A percentile compares a stretch with the other conserved stretches of the same genome.
phyloP scores from a whole-genome alignment of 2,113 vertebrate genomes.

The Ammodytes dubius region DNA sequence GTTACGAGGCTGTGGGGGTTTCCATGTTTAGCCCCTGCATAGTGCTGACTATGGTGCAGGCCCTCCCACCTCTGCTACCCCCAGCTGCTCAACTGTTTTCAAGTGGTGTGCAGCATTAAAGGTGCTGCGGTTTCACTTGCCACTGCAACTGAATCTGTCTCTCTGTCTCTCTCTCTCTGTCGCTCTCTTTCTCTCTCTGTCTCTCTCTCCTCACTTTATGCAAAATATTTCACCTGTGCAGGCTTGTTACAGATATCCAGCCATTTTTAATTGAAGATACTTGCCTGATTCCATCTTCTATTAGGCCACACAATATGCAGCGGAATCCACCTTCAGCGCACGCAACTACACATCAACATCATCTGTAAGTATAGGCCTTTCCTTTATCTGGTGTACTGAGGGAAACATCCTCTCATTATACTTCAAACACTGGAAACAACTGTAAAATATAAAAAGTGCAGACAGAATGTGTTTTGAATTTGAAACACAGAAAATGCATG shows the following conservation, averaged over 20 bases:
- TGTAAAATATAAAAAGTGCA: background rate
- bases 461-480: background rate
- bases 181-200: too few species aligned
- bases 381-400: background rate
- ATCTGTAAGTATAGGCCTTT: conserved; percentile 37
- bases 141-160: background rate
- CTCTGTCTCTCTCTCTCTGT: too few species aligned
- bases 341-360: conserved; percentile 26
- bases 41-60: conserved; percentile 45
- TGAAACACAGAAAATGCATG: background rate
- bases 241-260: background rate
- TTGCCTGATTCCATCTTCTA: conserved; percentile 19
- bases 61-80: background rate
- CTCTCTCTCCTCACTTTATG: background rate
- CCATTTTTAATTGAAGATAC: background rate
- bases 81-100: conserved; percentile 25
- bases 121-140: conserved; percentile 17
- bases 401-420: background rate
- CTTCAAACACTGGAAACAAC: background rate
- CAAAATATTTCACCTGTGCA: conserved; percentile 12
- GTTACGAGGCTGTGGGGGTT: conserved; percentile 35
- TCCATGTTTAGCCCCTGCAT: conserved; percentile 61
- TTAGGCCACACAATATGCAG: conserved; percentile 45
- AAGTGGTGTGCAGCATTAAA: conserved; percentile 34
- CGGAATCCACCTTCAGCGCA: conserved; percentile 21